Base-by-base conservation (phyloP, 1,140 invertebrate genomes). In the Nilaparvata lugens region DNA sequence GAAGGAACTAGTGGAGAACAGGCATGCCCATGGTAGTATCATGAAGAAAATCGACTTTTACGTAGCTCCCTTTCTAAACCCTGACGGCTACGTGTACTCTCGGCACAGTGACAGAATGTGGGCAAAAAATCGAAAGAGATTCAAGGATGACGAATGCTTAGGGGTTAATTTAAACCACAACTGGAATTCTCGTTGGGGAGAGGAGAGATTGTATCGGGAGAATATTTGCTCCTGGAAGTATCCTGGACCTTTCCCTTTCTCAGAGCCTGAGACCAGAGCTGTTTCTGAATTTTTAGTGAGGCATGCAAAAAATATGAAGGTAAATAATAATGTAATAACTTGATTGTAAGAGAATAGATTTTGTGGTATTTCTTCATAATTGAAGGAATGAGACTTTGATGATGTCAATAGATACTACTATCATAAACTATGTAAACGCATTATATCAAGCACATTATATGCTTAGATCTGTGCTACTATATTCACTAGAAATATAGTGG, bases 221-320 rank as follows among this genome's bases (percentile, higher is more conserved):
- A 77, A 40, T 73, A 89, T 65, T 83, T 85, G 0, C 95, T 92
- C 66, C 80, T 81, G 23, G 87, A 93, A 28, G 88, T 84, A 58
- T 96, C 83, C 68, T 81, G 83, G 93, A 0, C 77, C 83, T 0
- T 74, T 78, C n/a, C 79, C 89, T 0, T 92, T 93, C 68, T 93
- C 90, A 0, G 91, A 95, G 71, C 85, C 86, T 0, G 92, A 95
- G 75, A 90, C 88, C 0, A 74, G 76, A 45, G 82, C 80, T 16
- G 64, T 70, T 35, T 52, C 61, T 52, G 25, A 66, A 13, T 71
- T 58, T 52, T 9, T 35, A 1, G 31, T 35, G 13, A 6, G 31
- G 31, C 31, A 35, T 35, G 31, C 31, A 11, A 35, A 35, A 11
- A 6, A 6, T 35, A 11, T 35, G 7, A 35, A 35, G 31, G 31